A percentile compares a stretch with the other conserved stretches of the same genome.
These are phyloP conservation scores for Melanostoma scalare DNA, from an alignment of 2,888 invertebrate genomes.

Conservation along the genomic window DNA sequence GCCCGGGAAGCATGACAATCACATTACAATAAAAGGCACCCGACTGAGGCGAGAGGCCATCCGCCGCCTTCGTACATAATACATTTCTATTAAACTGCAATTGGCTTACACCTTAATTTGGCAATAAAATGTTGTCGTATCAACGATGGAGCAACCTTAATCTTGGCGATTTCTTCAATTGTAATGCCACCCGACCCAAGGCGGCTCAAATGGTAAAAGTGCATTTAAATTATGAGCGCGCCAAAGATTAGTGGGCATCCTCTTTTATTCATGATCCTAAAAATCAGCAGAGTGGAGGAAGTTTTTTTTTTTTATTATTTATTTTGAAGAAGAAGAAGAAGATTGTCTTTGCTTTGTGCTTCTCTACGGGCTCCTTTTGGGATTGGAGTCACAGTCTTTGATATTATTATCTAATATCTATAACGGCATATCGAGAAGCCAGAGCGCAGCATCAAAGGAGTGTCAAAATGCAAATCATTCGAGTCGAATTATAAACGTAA, in stretches of 20 bases:
- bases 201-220: conserved; percentile 47
- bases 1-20: conserved; percentile 40
- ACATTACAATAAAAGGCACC: conserved; percentile 33
- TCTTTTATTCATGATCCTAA: conserved; percentile 7
- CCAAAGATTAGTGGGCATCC: conserved; percentile 12
- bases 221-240: conserved; percentile 36
- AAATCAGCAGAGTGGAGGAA: conserved; percentile 33
- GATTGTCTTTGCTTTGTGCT: conserved; percentile 16
- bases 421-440: conserved; percentile 54
- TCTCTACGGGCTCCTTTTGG: conserved; percentile 27
- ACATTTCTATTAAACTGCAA: conserved; percentile 60
- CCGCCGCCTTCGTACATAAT: conserved; percentile 40
- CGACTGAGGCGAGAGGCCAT: neutral
- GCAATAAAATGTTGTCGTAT: conserved; percentile 63
- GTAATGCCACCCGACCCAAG: conserved; percentile 16
- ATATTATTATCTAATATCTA: conserved; percentile 69
- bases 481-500: conserved; percentile 1
- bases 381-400: conserved; percentile 38
- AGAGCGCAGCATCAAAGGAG: conserved; percentile 40
- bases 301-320: conserved; percentile 2
- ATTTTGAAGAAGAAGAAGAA: conserved; percentile 4
- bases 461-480: conserved; percentile 65
- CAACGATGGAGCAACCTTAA: conserved; percentile 54
- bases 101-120: conserved; percentile 68
- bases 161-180: conserved; percentile 58